Evolutionary conservation across 2,888 invertebrate species (phyloP).

Genomic region (Diarsia rubi): DNA sequence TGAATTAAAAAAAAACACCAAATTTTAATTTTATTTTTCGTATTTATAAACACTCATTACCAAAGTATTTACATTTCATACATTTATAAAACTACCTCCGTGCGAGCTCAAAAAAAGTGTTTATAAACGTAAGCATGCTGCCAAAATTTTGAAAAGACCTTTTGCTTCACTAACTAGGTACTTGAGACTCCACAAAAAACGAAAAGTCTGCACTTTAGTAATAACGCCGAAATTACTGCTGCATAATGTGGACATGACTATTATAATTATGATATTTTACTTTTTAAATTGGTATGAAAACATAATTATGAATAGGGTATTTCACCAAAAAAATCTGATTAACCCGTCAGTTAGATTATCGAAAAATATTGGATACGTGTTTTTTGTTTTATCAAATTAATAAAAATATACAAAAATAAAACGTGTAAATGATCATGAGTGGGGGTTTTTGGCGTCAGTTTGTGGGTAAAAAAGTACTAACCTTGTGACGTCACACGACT

Average conservation of each 20-base stretch:
- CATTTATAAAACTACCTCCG: background rate
- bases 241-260: conserved; percentile 5
- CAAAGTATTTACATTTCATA: too few relatives aligned
- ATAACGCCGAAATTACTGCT: conserved; percentile 17
- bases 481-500: too few relatives aligned
- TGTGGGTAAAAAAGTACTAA: too few relatives aligned
- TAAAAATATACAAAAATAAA: too few relatives aligned
- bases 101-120: background rate
- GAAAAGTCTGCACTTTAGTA: conserved; percentile 5
- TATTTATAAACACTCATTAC: conserved; percentile 4
- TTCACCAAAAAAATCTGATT: too few relatives aligned
- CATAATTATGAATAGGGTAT: too few relatives aligned
- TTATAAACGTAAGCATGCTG: background rate
- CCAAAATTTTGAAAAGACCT: conserved; percentile 4
- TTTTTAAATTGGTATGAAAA: too few relatives aligned
- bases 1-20: background rate
- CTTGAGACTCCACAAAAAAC: conserved; percentile 23
- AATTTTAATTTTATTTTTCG: background rate
- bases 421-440: too few relatives aligned
- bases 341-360: too few relatives aligned
- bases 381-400: too few relatives aligned
- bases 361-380: too few relatives aligned
- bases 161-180: conserved; percentile 20
- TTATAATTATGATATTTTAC: background rate
- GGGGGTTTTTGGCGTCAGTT: too few relatives aligned